Percentiles rank a stretch among this genome's conserved stretches.
Conservation (phyloP, 92 coral and sea anemone genomes). For the Heteractis magnifica region DNA sequence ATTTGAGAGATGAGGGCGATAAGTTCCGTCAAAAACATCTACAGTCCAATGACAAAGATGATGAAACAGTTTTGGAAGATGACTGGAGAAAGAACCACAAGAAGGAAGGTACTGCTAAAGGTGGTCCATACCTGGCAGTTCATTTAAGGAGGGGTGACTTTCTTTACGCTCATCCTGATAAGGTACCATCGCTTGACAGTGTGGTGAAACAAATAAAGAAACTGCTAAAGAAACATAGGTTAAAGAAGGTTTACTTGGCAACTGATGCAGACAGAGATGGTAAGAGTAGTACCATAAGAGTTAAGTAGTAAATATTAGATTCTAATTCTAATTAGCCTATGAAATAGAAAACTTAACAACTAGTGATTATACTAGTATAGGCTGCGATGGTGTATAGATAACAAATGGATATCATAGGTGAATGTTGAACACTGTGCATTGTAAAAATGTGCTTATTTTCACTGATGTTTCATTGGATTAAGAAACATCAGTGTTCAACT, state of each 20-base stretch:
- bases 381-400: too few relatives aligned
- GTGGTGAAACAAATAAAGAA: conserved; percentile 82
- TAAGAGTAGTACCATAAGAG: background rate
- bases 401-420: too few relatives aligned
- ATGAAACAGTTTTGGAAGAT: conserved; percentile 80
- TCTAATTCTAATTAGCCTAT: too few relatives aligned
- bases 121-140: conserved; percentile 91
- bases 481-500: too few relatives aligned
- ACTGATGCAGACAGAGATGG: conserved; percentile 88
- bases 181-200: conserved; percentile 82
- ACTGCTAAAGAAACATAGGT: conserved; percentile 71
- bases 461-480: too few relatives aligned
- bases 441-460: too few relatives aligned
- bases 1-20: conserved; percentile 89
- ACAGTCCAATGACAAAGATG: conserved; percentile 80
- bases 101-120: conserved; percentile 84
- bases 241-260: conserved; percentile 87
- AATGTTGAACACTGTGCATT: too few relatives aligned
- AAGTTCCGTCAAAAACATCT: conserved; percentile 79
- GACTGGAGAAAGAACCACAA: conserved; percentile 95
- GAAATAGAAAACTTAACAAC: too few relatives aligned
- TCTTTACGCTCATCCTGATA: conserved; percentile 83
- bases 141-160: conserved; percentile 93
- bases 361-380: too few relatives aligned
- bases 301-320: background rate